Evolutionary conservation across 2,888 invertebrate genomes (phyloP).

Genomic region (Xestia c-nigrum): DNA sequence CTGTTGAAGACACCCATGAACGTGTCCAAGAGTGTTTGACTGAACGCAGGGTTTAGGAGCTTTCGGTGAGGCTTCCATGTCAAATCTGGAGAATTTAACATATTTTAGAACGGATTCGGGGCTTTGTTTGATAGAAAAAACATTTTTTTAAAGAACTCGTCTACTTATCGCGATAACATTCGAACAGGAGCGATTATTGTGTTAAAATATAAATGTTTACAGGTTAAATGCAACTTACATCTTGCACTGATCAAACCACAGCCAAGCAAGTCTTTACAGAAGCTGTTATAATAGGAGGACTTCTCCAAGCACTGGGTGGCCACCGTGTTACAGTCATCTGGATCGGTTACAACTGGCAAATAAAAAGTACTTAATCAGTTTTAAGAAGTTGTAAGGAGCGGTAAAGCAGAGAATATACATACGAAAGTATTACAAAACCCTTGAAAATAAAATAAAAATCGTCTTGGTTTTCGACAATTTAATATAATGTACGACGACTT

Average conservation of each 20-base stretch:
- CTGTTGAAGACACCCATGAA: constrained; percentile 78
- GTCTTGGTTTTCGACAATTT: background rate
- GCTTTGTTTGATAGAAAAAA: background rate
- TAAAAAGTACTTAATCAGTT: background rate
- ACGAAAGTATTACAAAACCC: too few species aligned
- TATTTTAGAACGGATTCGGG: background rate
- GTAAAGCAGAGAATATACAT: background rate
- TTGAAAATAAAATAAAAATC: too few species aligned
- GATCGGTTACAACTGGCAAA: constrained; percentile 80
- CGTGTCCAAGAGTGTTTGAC: constrained; percentile 74
- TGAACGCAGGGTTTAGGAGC: constrained; percentile 79
- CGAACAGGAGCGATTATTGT: background rate
- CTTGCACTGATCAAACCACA: constrained; percentile 83
- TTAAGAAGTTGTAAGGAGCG: background rate
- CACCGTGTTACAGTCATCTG: constrained; percentile 81
- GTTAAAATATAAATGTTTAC: background rate
- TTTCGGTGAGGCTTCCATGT: constrained; percentile 80
- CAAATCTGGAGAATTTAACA: constrained; percentile 67
- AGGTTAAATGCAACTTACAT: constrained; percentile 67
- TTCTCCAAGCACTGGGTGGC: constrained; percentile 81
- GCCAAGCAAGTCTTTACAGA: constrained; percentile 79
- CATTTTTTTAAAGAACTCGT: too few species aligned
- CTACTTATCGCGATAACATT: background rate
- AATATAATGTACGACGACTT: background rate
- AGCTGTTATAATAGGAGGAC: constrained; percentile 80